These are phyloP conservation scores for Antitype chi DNA, from an alignment of 2,888 invertebrate genomes.

Conservation along the genomic window DNA sequence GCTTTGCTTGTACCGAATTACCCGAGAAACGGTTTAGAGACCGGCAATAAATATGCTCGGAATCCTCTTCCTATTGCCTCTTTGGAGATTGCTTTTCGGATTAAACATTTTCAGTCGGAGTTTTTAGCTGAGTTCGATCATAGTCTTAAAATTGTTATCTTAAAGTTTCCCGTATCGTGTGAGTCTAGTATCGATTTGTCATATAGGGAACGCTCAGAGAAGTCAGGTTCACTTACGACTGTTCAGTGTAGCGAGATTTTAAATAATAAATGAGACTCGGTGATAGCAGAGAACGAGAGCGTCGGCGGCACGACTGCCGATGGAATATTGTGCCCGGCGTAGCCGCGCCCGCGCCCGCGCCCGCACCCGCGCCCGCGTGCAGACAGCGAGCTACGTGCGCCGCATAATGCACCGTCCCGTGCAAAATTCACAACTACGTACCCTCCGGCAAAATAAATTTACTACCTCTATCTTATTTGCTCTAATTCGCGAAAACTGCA, in stretches of 20 bases:
- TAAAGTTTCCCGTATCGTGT: conserved; percentile 46
- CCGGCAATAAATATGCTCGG: conserved; percentile 88
- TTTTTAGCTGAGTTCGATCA: conserved; percentile 61
- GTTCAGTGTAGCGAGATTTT: conserved; percentile 80
- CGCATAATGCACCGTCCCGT: conserved; percentile 88
- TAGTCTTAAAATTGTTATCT: conserved; percentile 53
- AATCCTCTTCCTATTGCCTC: conserved; percentile 87
- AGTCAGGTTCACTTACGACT: conserved; percentile 80
- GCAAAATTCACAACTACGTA: conserved; percentile 89
- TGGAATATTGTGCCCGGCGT: conserved; percentile 75
- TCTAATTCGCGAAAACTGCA: conserved; percentile 86
- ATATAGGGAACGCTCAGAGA: conserved; percentile 76
- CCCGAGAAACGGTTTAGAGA: conserved; percentile 89
- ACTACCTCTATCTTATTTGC: conserved; percentile 88
- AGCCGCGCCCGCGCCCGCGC: conserved; percentile 73
- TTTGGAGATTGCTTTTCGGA: conserved; percentile 87
- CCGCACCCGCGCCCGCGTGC: conserved; percentile 78
- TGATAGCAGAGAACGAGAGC: conserved; percentile 81
- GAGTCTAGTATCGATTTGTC: conserved; percentile 72
- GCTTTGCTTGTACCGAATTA: conserved; percentile 89
- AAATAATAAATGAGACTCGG: conserved; percentile 87
- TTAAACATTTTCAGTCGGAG: conserved; percentile 81
- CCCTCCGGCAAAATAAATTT: conserved; percentile 88
- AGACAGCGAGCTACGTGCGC: conserved; percentile 88
- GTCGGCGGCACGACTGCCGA: conserved; percentile 67